phyloP scores from a whole-genome alignment of 2,797 vertebrate genomes.

The Lepilemur ruficaudatus region DNA sequence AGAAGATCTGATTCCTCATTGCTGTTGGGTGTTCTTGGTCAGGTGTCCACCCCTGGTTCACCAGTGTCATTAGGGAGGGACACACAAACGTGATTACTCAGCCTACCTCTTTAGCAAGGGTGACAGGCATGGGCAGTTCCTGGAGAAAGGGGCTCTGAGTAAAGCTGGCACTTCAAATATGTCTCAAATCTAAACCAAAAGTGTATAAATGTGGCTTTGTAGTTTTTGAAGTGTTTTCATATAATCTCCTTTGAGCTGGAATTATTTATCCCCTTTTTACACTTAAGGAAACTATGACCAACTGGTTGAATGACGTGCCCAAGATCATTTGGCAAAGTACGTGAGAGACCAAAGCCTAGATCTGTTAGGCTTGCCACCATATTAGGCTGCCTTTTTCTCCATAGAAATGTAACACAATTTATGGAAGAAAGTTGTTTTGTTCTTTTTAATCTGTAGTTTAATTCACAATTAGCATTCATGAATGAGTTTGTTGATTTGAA shows the following conservation, averaged over 20 bases:
- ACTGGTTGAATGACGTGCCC: not conserved
- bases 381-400: not conserved
- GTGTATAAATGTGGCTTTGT: not conserved
- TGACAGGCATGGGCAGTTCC: not conserved
- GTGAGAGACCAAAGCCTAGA: not conserved
- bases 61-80: not conserved
- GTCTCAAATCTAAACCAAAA: not conserved
- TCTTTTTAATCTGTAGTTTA: conserved; percentile 1
- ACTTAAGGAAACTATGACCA: not conserved
- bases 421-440: not conserved
- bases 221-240: not conserved
- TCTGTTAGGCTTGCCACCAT: not conserved
- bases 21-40: not conserved
- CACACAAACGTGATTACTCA: not conserved
- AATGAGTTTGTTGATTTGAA: conserved; percentile 29
- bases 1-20: not conserved
- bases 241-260: not conserved
- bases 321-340: not conserved
- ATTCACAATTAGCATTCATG: conserved; percentile 17
- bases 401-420: not conserved
- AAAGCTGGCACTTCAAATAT: not conserved
- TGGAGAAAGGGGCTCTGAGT: not conserved
- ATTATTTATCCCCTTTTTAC: not conserved
- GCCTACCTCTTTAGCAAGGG: not conserved
- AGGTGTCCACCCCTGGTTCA: not conserved